phyloP scores from a whole-genome alignment of 2,797 vertebrate species.

The Geotrypetes seraphini region DNA sequence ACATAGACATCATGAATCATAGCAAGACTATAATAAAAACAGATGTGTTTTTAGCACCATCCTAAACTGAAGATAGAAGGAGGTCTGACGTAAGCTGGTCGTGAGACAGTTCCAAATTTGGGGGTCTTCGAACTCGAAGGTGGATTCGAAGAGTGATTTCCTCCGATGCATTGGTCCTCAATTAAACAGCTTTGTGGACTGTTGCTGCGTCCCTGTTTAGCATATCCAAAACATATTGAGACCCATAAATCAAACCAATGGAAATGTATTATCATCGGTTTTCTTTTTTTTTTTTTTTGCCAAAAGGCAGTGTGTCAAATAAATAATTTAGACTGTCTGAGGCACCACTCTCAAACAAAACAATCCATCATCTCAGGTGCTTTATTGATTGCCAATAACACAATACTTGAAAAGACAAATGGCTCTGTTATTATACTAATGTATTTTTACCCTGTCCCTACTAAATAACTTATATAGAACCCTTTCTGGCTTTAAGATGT shows the following conservation, averaged over 20 bases:
- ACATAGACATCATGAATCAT: too few species aligned
- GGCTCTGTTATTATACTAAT: slow-evolving; percentile 46
- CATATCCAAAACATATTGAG: slow-evolving; percentile 13
- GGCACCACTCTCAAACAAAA: slow-evolving; percentile 45
- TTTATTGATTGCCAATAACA: slow-evolving; percentile 69
- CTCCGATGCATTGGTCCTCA: too few species aligned
- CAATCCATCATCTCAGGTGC: slow-evolving; percentile 60
- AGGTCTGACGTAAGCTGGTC: too few species aligned
- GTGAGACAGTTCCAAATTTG: too few species aligned
- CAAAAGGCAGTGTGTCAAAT: slow-evolving; percentile 49
- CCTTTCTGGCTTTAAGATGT: slow-evolving; percentile 41
- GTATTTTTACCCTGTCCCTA: slow-evolving; percentile 46
- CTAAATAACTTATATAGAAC: slow-evolving; percentile 50
- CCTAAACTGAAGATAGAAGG: too few species aligned
- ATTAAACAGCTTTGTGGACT: too few species aligned
- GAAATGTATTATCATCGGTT: slow-evolving; percentile 32
- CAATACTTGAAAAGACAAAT: slow-evolving; percentile 68
- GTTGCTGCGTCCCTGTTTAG: slow-evolving; percentile 1
- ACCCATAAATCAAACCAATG: slow-evolving; percentile 18
- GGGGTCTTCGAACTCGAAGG: too few species aligned
- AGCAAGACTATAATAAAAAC: too few species aligned
- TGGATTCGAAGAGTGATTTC: too few species aligned
- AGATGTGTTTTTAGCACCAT: too few species aligned
- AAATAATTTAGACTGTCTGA: slow-evolving; percentile 54
- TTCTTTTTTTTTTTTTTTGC: slow-evolving; percentile 39